Evolutionary conservation across 2,113 vertebrate genomes (phyloP).

Genomic region (Murina feae): DNA sequence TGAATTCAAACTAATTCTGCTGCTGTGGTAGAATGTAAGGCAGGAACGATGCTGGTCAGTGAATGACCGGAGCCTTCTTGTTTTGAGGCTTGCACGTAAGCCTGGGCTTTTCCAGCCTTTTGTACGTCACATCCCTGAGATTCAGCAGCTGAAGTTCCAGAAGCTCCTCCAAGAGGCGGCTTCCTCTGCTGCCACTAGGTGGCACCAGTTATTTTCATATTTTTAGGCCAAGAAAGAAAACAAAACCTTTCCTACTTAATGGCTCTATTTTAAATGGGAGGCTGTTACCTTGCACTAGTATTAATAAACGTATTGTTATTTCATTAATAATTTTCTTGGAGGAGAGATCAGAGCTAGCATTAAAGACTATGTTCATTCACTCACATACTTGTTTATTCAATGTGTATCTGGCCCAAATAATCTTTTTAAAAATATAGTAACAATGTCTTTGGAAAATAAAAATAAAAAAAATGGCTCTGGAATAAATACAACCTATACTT

Average conservation of each 20-base stretch:
- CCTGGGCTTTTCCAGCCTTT: neutral
- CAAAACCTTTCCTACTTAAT: neutral
- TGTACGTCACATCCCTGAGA: neutral
- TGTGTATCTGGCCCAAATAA: neutral
- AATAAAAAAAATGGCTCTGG: neutral
- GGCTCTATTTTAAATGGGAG: neutral
- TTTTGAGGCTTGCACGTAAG: neutral
- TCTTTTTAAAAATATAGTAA: neutral
- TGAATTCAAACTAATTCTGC: conserved; percentile 13
- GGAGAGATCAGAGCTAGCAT: neutral
- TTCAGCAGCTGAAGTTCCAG: neutral
- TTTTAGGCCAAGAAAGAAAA: neutral
- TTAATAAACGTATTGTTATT: neutral
- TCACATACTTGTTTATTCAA: neutral
- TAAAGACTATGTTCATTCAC: neutral
- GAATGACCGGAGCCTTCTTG: neutral
- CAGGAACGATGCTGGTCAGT: neutral
- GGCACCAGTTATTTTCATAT: conserved; percentile 65
- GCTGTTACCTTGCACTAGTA: neutral
- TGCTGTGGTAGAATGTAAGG: neutral
- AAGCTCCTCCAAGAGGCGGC: neutral
- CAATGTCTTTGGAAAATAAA: neutral
- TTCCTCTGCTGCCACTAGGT: conserved; percentile 61
- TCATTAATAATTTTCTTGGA: conserved; percentile 1
- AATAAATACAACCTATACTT: neutral